Evolutionary conservation across 64 coral and sea anemone genomes (phyloP), one percentile per base, ranked within the genome.

Genomic region (Pocillopora damicornis): DNA sequence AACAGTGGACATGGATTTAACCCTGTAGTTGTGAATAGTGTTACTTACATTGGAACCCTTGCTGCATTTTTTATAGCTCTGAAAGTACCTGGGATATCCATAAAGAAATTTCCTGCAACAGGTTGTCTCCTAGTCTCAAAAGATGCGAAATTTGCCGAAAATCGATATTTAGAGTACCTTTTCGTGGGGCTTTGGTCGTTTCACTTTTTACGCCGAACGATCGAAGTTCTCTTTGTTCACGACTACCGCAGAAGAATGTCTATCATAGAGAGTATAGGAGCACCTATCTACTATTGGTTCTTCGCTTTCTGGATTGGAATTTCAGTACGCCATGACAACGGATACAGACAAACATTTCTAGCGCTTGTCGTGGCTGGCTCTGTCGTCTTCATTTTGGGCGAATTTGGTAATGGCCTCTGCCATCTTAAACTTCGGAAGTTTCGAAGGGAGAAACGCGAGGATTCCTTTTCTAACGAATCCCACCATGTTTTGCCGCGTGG

Each of bases 271-370:
- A 80, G 88, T 42, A 34, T 98, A 59, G 95, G 95, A 35, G 95
- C 91, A 30, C 95, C 91, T 9, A 30, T 98, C 22, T 98, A 93
- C 60, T 98, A 93, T 59, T 98, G 95, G 95, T 88, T 93, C 76
- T 98, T 98, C 63, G 86, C 91, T 16, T 88, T 93, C 42, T 98
- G 95, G 91, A 93, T 69, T 57, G 95, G 88, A 76, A 18, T 78
- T 58, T 88, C 95, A 63, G 17, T 88, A 5, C 86, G 95, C 35
- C 83, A 88, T 15, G 83, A 93, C 7, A 93, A 90, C 51, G 88
- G 88, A 18, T 98, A 98, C 45, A 75, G 79, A 58, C 95, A 90
- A 16, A 91, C 95, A 8, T 91, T 82, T 37, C 74, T 93, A 9
- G 17, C 91, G 9, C 67, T 98, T 79, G 59, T 90, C 13, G 64